These are phyloP conservation scores for Patiria pectinifera DNA, from an alignment of 53 echinoderm and acorn worm species.

Conservation along the genomic window DNA sequence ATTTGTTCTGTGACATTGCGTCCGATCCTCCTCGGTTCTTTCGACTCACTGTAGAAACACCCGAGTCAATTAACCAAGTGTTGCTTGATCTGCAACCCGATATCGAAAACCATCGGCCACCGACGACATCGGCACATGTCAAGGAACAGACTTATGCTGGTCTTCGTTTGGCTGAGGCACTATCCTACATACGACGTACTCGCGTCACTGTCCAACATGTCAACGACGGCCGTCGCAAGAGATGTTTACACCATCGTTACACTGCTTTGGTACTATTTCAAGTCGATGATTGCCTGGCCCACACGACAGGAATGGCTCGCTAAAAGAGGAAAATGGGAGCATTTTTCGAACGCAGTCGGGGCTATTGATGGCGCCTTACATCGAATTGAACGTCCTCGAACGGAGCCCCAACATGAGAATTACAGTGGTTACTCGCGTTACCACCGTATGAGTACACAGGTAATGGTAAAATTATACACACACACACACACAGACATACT, in stretches of 20 bases:
- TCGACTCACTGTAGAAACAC: background rate
- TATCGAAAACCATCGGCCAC: background rate
- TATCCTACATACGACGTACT: conserved; percentile 25
- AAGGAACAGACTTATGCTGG: background rate
- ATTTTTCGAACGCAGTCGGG: too few species aligned
- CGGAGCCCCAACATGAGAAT: too few species aligned
- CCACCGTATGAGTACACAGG: too few species aligned
- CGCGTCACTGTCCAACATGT: conserved; percentile 21
- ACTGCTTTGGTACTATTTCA: conserved; percentile 6
- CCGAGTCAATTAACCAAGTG: background rate
- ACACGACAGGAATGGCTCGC: too few species aligned
- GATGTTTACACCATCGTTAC: background rate
- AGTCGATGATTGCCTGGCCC: background rate
- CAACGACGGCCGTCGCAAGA: conserved; percentile 10
- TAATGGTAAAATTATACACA: too few species aligned
- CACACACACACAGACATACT: too few species aligned
- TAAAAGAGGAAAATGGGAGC: too few species aligned
- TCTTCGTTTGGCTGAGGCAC: conserved; percentile 19
- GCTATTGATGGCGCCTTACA: too few species aligned
- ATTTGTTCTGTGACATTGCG: background rate
- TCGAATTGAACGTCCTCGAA: too few species aligned
- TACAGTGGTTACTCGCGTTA: too few species aligned
- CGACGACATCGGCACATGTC: conserved; percentile 11
- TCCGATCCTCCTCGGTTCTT: background rate
- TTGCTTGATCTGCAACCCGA: background rate